Evolutionary conservation across 2,888 invertebrate genomes (phyloP), one percentile per base, ranked within the genome.

Genomic region (Dromius quadrimaculatus): DNA sequence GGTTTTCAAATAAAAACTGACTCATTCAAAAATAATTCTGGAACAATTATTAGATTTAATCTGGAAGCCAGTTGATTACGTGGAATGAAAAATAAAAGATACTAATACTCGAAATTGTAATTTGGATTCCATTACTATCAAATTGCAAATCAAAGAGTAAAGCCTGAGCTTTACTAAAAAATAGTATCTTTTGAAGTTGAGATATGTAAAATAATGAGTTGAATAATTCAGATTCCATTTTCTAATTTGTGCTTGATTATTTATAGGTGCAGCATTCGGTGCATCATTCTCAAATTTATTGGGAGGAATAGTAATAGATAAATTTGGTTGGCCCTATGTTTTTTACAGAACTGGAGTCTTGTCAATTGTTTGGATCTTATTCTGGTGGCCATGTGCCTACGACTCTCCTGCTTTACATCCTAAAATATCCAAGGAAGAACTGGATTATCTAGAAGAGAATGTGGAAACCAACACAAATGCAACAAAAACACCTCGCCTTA

Each of bases 311-410:
- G n/a, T 64, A n/a, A 64, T 64, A 28, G 28, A 45, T 2, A n/a
- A 45, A 23, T 34, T 47, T 2, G 64, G 64, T 0, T 64, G 64
- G 64, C 34, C 45, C 9, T 64, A 64, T 19, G 20, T 64, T 19
- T 64, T 64, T 34, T 47, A 64, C 34, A 11, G 17, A 5, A 47
- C 64, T 32, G 64, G 64, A 28, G 13, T 64, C 1, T 20, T 64
- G 4, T 64, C 47, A 1, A 32, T 64, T 11, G 28, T 64, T 11
- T 64, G 64, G 64, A 47, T 64, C 2, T 13, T 64, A 64, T 11
- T 47, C 8, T 64, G 64, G 64, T 64, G 47, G 45, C 20, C 38
- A 8, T 32, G 47, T 34, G 64, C 34, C n/a, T 64, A 64, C n/a
- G 64, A 64, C 47, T 34, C 47, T n/a, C 64, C 64, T 11, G n/a